Percentiles rank a stretch among this genome's conserved stretches.
Conservation (phyloP, 2,888 invertebrate genomes). For the Xylocampa areola region DNA sequence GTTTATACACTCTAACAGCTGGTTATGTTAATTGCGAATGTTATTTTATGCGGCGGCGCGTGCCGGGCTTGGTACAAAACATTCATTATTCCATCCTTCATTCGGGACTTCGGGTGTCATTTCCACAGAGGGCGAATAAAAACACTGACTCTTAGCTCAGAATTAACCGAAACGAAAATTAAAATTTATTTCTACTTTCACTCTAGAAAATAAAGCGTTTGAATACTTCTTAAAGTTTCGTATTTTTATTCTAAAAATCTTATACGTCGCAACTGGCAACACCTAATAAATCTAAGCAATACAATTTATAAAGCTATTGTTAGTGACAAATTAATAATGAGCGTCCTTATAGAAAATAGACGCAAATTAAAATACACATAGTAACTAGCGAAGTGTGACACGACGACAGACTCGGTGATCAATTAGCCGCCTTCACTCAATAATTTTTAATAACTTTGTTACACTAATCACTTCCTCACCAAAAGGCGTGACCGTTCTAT, state of each 20-base stretch:
- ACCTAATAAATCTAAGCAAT: background rate
- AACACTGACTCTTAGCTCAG: slow-evolving; percentile 62
- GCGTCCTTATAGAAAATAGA: slow-evolving; percentile 59
- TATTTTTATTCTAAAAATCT: no score
- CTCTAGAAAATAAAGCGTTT: no score
- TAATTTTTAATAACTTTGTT: slow-evolving; percentile 88
- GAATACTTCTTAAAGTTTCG: no score
- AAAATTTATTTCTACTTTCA: slow-evolving; percentile 9
- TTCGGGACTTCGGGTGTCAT: slow-evolving; percentile 79
- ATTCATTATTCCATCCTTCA: slow-evolving; percentile 81
- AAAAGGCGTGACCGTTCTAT: slow-evolving; percentile 88
- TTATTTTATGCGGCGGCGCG: slow-evolving; percentile 79
- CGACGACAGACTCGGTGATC: slow-evolving; percentile 74
- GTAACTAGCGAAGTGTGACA: slow-evolving; percentile 65
- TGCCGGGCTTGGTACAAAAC: slow-evolving; percentile 72
- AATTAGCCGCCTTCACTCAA: slow-evolving; percentile 88
- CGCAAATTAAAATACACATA: slow-evolving; percentile 59
- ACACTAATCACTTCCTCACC: slow-evolving; percentile 88
- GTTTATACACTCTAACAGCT: slow-evolving; percentile 61
- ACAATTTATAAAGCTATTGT: slow-evolving; percentile 8
- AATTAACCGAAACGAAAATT: slow-evolving; percentile 63
- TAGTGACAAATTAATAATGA: slow-evolving; percentile 37
- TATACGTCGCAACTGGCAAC: no score
- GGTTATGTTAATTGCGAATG: slow-evolving; percentile 76
- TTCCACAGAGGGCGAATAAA: slow-evolving; percentile 67